phyloP scores from a whole-genome alignment of 2,113 vertebrate genomes.

The Papio anubis region DNA sequence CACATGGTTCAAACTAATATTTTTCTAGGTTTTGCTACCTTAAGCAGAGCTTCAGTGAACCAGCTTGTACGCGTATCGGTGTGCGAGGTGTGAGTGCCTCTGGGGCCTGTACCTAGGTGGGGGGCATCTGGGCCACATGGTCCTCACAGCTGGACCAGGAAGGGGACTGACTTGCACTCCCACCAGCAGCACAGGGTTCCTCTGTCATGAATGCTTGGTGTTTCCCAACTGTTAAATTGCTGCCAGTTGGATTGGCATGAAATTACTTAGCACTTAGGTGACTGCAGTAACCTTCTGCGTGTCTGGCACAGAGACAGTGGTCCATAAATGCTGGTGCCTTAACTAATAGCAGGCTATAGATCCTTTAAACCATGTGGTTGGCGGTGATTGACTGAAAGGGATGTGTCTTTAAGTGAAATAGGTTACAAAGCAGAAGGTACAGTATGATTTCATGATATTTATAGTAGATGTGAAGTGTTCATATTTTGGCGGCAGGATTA shows the following conservation, averaged over 20 bases:
- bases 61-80: accelerated
- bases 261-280: too few species aligned
- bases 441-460: accelerated
- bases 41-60: not conserved
- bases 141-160: not conserved
- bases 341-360: not conserved
- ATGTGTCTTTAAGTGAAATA: accelerated
- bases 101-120: not conserved
- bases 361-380: not conserved
- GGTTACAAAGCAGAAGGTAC: not conserved
- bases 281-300: not conserved
- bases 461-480: not conserved
- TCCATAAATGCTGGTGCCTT: not conserved
- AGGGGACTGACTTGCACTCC: not conserved
- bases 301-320: not conserved
- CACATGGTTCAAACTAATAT: not conserved
- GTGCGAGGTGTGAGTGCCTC: not conserved
- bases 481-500: not conserved
- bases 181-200: not conserved
- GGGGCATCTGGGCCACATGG: not conserved
- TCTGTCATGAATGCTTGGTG: accelerated
- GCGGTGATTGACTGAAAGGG: not conserved
- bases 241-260: not conserved
- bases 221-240: not conserved
- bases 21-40: not conserved